A percentile compares a stretch with the other conserved stretches of the same genome.
These are phyloP conservation scores for Steinernema hermaphroditum DNA, from an alignment of 2,888 invertebrate species.

Conservation along the genomic window DNA sequence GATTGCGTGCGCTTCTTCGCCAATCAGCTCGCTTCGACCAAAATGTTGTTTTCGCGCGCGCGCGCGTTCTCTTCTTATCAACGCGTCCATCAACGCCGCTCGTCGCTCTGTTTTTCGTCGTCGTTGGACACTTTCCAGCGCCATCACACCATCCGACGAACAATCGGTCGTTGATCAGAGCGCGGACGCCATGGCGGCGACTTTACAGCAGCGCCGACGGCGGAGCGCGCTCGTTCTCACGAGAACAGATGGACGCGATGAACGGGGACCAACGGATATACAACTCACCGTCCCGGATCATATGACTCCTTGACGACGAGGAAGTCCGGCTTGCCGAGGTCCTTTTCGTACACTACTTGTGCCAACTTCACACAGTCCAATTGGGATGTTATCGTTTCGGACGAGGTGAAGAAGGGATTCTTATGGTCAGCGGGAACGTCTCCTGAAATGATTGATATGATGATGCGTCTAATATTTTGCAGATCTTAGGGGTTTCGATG, in stretches of 20 bases:
- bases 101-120: background rate
- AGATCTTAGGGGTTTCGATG: too few relatives aligned
- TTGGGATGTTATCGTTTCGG: background rate
- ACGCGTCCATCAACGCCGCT: background rate
- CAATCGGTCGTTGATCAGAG: slow-evolving; percentile 25
- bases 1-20: too few relatives aligned
- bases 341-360: background rate
- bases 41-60: too few relatives aligned
- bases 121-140: slow-evolving; percentile 16
- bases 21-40: too few relatives aligned
- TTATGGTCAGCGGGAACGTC: background rate
- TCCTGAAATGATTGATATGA: background rate
- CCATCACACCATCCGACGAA: background rate
- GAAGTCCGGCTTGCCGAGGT: background rate
- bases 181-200: background rate
- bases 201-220: background rate
- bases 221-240: background rate
- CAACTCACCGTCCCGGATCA: slow-evolving; percentile 11
- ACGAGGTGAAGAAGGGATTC: slow-evolving; percentile 13
- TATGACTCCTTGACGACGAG: slow-evolving; percentile 8
- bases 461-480: too few relatives aligned
- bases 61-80: background rate
- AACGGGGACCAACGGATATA: too few relatives aligned
- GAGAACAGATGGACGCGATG: background rate
- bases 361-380: background rate